Base-by-base conservation (phyloP, 2,113 vertebrate genomes). In the Peromyscus maniculatus region DNA sequence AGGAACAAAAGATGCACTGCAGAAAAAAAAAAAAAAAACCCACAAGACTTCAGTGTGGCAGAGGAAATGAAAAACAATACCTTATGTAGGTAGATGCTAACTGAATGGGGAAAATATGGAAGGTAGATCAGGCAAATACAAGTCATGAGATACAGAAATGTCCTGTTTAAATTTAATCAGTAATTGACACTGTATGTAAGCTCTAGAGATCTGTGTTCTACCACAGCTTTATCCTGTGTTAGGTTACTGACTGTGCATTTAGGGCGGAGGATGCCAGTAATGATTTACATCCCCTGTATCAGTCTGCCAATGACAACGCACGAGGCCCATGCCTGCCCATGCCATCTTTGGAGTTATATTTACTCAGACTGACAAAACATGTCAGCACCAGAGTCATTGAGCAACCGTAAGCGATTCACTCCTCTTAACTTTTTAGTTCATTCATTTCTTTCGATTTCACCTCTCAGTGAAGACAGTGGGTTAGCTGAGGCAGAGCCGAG, bases 11-110 rank as follows among this genome's bases (percentile, higher is more conserved):
- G 72, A 97, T 91, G 31, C 87, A 89, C 72, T 87, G 16, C 91
- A 92, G 95, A 96, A 93, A 95, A 83, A 39, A 39, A 57, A 91
- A 94, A 95, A 93, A 95, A 83, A 39, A 39, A 57, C 6, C 49
- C 49, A 52, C 52, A 64, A 91, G 66, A 75, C 57, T 87, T 89
- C 9, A 72, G 24, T 79, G 74, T 93, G 62, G 57, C 69, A 92
- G 71, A 11, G 31, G 33, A 88, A 75, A 92, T 52, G 59, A 94
- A 96, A 97, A 96, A 24, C 28, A 82, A 91, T 43, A 33, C 22
- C 55, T 91, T 62, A 5, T 36, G 24, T 80, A 86, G 71, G 66
- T 72, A 33, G 15, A 82, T 43, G 21, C 28, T 64, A 88, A 39
- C 31, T 12, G 59, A 62, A 28, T 43, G 52, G 82, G 95, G 71